These are phyloP conservation scores for Hoplias malabaricus DNA, from an alignment of 2,113 vertebrate species.

Conservation along the genomic window DNA sequence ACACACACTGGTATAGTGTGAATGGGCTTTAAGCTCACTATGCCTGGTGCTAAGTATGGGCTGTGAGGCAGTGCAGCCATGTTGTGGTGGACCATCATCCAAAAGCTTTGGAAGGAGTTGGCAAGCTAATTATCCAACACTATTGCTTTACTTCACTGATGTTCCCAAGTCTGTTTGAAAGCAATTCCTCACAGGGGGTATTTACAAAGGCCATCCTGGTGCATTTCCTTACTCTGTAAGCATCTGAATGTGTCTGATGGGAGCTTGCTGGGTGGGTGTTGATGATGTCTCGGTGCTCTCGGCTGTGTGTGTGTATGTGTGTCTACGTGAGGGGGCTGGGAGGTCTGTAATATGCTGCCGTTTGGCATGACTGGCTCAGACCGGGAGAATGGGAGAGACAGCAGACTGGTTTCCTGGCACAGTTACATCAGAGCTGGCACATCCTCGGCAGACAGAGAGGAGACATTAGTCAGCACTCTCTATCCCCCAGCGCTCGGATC, in stretches of 20 bases:
- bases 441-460: slow-evolving; percentile 59
- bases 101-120: too few species aligned
- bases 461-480: slow-evolving; percentile 66
- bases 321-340: too few species aligned
- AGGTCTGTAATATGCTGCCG: slow-evolving; percentile 56
- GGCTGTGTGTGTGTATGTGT: too few species aligned
- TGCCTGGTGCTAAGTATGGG: too few species aligned
- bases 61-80: too few species aligned
- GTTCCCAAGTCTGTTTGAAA: too few species aligned
- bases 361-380: slow-evolving; percentile 60
- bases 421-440: slow-evolving; percentile 75
- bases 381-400: slow-evolving; percentile 68
- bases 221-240: neutral
- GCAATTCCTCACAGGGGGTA: slow-evolving; percentile 41
- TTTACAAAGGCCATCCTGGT: neutral
- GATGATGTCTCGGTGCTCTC: too few species aligned
- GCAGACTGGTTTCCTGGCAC: slow-evolving; percentile 72
- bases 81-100: too few species aligned
- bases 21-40: too few species aligned
- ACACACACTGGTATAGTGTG: too few species aligned
- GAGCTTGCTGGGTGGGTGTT: neutral
- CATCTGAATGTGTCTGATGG: neutral
- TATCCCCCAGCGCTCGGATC: slow-evolving; percentile 23
- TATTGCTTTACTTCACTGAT: too few species aligned
- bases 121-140: too few species aligned